Conservation (phyloP, 92 coral and sea anemone species). For the Diadumene lineata region DNA sequence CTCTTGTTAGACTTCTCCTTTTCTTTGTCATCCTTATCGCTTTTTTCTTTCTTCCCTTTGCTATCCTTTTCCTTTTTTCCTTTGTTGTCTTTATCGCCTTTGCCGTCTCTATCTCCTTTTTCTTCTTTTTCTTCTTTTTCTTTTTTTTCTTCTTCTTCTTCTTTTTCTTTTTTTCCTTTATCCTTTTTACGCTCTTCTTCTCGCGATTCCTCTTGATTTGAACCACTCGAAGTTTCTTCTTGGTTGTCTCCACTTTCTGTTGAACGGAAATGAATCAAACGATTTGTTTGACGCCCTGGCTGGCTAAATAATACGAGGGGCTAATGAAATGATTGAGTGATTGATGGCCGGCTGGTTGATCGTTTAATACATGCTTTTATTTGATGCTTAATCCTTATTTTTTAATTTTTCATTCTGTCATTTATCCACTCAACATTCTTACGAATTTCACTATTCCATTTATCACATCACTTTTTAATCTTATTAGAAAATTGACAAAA, state of each 20-base stretch:
- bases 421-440: too few species aligned
- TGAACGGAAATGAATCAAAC: neutral
- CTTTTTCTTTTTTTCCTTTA: neutral
- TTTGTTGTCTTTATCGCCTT: neutral
- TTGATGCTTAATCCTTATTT: neutral
- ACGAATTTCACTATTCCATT: too few species aligned
- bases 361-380: neutral
- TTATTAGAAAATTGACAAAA: too few species aligned
- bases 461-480: too few species aligned
- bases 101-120: neutral
- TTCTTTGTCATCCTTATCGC: neutral
- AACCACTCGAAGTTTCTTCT: conserved; percentile 6
- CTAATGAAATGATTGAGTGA: neutral
- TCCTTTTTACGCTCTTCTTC: conserved; percentile 3
- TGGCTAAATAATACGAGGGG: neutral
- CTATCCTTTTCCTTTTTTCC: neutral
- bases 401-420: too few species aligned
- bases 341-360: neutral
- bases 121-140: neutral
- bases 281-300: neutral
- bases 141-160: neutral
- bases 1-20: neutral
- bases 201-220: neutral
- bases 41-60: neutral
- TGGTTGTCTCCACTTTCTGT: conserved; percentile 22